phyloP scores from a whole-genome alignment of 1,140 invertebrate species.

The Neoseiulus cucumeris region DNA sequence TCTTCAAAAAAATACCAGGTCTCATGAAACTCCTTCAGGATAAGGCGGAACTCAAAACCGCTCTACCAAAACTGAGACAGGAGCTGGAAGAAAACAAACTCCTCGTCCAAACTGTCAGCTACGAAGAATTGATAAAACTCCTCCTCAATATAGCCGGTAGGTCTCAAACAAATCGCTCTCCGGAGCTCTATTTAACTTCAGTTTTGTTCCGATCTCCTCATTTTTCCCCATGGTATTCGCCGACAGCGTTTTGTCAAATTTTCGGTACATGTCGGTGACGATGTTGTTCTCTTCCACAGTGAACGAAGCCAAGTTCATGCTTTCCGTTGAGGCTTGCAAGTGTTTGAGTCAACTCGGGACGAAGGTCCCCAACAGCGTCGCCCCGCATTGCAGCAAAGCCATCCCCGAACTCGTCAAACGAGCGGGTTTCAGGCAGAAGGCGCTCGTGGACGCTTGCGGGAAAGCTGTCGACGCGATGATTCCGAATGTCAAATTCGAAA shows the following conservation, averaged over 20 bases:
- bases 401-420: constrained; percentile 2
- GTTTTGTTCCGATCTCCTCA: too few relatives aligned
- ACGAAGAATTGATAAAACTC: not conserved
- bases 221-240: too few relatives aligned
- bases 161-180: too few relatives aligned
- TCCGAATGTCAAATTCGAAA: not conserved
- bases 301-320: constrained; percentile 5
- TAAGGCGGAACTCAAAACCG: not conserved
- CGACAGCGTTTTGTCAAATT: too few relatives aligned
- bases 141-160: constrained; percentile 3
- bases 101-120: not conserved
- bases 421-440: not conserved
- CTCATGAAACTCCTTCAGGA: not conserved
- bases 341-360: not conserved
- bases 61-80: not conserved
- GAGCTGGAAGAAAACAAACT: not conserved
- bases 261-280: too few relatives aligned
- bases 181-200: too few relatives aligned
- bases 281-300: not conserved
- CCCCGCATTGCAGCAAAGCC: not conserved
- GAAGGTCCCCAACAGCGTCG: not conserved
- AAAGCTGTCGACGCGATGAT: constrained; percentile 1
- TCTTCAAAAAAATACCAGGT: not conserved
- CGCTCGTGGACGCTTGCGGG: not conserved
- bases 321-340: not conserved